These are phyloP conservation scores for Varecia variegata DNA, from an alignment of 2,797 vertebrate genomes.

Conservation along the genomic window DNA sequence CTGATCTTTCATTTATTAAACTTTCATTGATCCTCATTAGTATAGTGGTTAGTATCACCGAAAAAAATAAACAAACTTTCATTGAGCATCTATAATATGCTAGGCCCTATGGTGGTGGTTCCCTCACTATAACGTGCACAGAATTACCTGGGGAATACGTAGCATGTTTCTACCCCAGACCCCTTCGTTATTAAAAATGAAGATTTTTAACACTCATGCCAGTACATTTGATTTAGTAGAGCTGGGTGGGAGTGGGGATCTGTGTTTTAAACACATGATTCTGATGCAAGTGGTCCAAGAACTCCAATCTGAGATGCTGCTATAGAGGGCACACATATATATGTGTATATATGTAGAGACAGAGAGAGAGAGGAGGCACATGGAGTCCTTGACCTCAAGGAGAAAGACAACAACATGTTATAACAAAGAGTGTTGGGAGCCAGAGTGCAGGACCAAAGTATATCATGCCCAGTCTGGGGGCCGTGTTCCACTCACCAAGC, in stretches of 20 bases:
- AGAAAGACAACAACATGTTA: not conserved
- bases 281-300: not conserved
- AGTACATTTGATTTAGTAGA: not conserved
- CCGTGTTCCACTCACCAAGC: no score
- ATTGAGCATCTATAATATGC: not conserved
- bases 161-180: not conserved
- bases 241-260: not conserved
- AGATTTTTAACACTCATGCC: not conserved
- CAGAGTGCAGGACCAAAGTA: not conserved
- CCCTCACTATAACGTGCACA: not conserved
- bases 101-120: fast-evolving
- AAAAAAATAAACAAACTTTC: not conserved
- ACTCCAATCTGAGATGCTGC: not conserved
- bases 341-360: not conserved
- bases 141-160: not conserved
- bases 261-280: not conserved
- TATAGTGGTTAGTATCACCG: no score
- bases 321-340: not conserved
- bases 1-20: not conserved
- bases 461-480: not conserved
- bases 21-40: not conserved
- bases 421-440: not conserved
- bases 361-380: not conserved
- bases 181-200: not conserved
- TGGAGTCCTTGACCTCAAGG: not conserved